A percentile compares a stretch with the other conserved stretches of the same genome.
Evolutionary conservation across 2,888 invertebrate genomes (phyloP).

Genomic region (Onthophagus sagittarius): DNA sequence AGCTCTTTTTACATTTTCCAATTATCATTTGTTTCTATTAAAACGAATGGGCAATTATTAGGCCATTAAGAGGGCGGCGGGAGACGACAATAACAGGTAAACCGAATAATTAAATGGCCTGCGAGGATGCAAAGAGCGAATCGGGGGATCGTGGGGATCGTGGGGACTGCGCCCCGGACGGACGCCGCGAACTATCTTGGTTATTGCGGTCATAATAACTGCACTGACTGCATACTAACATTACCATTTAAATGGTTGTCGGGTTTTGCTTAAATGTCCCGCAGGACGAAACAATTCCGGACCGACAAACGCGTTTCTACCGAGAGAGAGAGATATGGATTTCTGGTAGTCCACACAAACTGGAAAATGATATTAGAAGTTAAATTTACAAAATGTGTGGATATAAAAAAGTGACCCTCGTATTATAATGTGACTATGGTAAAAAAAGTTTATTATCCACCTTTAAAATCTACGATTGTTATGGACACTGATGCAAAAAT

Average conservation of each 20-base stretch:
- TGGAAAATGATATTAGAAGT: background rate
- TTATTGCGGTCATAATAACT: slow-evolving; percentile 40
- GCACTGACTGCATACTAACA: slow-evolving; percentile 33
- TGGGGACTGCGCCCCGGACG: slow-evolving; percentile 13
- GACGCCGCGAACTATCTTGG: slow-evolving; percentile 37
- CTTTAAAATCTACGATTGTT: no score
- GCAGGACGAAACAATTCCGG: background rate
- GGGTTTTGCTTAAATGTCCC: slow-evolving; percentile 20
- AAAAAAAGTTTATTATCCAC: no score
- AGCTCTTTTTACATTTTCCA: slow-evolving; percentile 11
- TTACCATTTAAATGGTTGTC: slow-evolving; percentile 37
- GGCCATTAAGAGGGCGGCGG: slow-evolving; percentile 16
- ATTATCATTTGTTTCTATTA: slow-evolving; percentile 24
- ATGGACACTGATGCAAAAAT: no score
- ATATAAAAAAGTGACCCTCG: background rate
- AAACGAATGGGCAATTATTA: slow-evolving; percentile 22
- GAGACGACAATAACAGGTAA: slow-evolving; percentile 25
- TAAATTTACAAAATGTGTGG: background rate
- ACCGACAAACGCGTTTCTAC: background rate
- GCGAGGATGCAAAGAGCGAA: background rate
- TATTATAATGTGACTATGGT: no score
- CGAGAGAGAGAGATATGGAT: background rate
- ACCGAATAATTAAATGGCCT: slow-evolving; percentile 35
- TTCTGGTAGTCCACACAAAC: background rate
- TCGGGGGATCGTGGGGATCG: background rate